A percentile compares a stretch with the other conserved stretches of the same genome.
Evolutionary conservation across 2,113 vertebrate genomes (phyloP).

Genomic region (Ammospiza nelsoni): DNA sequence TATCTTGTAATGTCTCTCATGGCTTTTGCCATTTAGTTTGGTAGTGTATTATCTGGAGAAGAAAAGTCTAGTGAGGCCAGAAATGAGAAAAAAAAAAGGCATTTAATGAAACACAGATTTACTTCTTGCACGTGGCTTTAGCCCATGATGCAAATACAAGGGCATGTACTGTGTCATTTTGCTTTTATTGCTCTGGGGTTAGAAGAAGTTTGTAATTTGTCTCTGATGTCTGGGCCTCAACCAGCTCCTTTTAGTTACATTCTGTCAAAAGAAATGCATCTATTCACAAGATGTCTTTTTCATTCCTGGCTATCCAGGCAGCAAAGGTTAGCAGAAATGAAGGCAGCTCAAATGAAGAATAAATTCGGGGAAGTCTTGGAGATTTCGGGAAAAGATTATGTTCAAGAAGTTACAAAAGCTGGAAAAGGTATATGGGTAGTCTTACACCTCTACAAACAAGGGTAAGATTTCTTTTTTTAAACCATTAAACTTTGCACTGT

Average conservation of each 20-base stretch:
- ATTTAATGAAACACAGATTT: neutral
- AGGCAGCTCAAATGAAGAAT: constrained; percentile 86
- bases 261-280: neutral
- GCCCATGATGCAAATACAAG: neutral
- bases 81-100: neutral
- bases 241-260: neutral
- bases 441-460: constrained; percentile 95
- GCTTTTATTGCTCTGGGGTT: neutral
- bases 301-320: constrained; percentile 74
- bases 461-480: constrained; percentile 75
- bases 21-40: neutral
- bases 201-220: neutral
- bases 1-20: fast-evolving
- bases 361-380: constrained; percentile 88
- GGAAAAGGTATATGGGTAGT: constrained; percentile 91
- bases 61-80: neutral
- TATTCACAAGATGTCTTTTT: neutral
- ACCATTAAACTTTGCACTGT: neutral
- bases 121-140: neutral
- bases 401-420: constrained; percentile 94
- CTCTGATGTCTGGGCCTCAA: neutral
- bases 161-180: neutral
- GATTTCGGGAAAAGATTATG: constrained; percentile 94
- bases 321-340: constrained; percentile 92
- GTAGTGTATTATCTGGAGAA: neutral